These are phyloP conservation scores for Sitophilus oryzae DNA, from an alignment of 1,140 invertebrate genomes.

Conservation along the genomic window DNA sequence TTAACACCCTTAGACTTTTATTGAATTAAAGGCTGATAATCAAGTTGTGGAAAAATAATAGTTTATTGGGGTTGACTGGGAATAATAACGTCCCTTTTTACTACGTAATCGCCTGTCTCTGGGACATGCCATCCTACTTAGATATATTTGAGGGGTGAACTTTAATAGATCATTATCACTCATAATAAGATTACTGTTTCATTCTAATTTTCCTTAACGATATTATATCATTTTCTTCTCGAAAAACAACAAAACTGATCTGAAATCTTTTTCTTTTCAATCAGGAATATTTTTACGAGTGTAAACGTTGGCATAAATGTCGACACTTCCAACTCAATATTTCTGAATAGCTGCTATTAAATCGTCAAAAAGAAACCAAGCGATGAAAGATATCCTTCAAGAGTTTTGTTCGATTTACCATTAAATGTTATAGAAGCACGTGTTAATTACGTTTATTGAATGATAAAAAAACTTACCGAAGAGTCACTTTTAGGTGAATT, in stretches of 20 bases:
- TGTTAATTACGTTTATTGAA: no score
- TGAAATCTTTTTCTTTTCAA: no score
- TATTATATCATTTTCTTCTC: not conserved
- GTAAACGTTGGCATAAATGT: no score
- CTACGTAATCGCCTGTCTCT: slow-evolving; percentile 9
- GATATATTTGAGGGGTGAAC: slow-evolving; percentile 19
- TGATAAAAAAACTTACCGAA: slow-evolving; percentile 39
- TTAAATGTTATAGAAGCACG: no score
- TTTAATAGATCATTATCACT: slow-evolving; percentile 24
- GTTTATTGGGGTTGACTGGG: not conserved
- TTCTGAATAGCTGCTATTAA: no score
- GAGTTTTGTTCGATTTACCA: no score
- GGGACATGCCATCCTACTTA: slow-evolving; percentile 19
- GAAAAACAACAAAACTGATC: no score
- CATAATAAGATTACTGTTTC: slow-evolving; percentile 17
- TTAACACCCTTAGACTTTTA: no score
- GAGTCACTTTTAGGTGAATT: slow-evolving; percentile 33
- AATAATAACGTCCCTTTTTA: not conserved
- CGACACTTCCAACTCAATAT: slow-evolving; percentile 4
- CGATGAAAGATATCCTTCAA: slow-evolving; percentile 6
- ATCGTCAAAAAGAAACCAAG: slow-evolving; percentile 4
- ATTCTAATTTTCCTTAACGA: not conserved
- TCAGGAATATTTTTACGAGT: no score
- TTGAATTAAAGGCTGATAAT: no score
- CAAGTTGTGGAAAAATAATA: not conserved